A percentile compares a stretch with the other conserved stretches of the same genome.
Evolutionary conservation across 30 jellyfish, hydroid and myxozoan species (phyloP).

Genomic region (Turritopsis dohrnii): DNA sequence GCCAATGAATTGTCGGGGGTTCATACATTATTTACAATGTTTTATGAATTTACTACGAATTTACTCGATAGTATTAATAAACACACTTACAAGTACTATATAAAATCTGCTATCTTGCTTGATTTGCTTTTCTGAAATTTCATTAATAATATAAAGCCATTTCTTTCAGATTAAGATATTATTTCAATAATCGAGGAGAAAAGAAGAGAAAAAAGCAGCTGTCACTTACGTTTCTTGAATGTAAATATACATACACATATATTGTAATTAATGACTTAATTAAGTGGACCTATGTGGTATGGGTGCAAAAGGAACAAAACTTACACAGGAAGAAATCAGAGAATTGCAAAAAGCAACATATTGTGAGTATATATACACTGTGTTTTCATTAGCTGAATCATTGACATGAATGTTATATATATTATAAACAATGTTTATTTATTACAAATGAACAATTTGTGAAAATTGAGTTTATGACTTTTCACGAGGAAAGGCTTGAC

Average conservation of each 20-base stretch:
- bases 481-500: too few species aligned
- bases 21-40: background rate
- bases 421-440: background rate
- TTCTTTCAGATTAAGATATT: background rate
- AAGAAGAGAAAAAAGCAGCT: background rate
- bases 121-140: background rate
- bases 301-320: constrained; percentile 95
- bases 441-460: too few species aligned
- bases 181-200: background rate
- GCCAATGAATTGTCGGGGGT: background rate
- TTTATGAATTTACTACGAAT: background rate
- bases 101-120: background rate
- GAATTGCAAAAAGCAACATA: constrained; percentile 92
- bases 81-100: background rate
- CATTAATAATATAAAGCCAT: background rate
- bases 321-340: constrained; percentile 82
- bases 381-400: background rate
- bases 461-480: too few species aligned
- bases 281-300: constrained; percentile 11
- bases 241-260: background rate
- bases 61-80: background rate
- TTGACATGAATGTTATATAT: background rate
- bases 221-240: background rate
- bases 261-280: background rate
- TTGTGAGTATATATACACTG: constrained; percentile 42